Evolutionary conservation across 2,113 vertebrate species (phyloP), one percentile per base, ranked within the genome.

Genomic region (Potamarius usumacintae): DNA sequence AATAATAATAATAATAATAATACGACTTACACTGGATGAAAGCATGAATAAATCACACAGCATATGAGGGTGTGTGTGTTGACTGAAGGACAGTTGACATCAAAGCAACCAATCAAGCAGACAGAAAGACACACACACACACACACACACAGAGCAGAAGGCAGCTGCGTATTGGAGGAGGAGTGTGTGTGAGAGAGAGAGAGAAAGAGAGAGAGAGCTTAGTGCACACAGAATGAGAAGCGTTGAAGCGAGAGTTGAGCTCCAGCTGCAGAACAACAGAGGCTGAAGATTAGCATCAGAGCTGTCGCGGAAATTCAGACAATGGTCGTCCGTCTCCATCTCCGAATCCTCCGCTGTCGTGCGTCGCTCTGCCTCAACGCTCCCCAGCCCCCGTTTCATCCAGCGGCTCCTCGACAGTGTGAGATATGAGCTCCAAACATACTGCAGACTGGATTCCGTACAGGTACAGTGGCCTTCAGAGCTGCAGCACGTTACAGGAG

Each of bases 361-460:
- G 91, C 92, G 90, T 92, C 89, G 89, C 81, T 90, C 87, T 85
- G 92, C 91, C 86, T 91, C 93, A 93, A 92, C 93, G 57, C 86
- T 77, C 81, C 76, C 92, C 92, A 30, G 88, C 91, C 65, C 84
- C 22, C 84, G 20, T 58, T 62, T 76, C 57, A 89, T 86, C 88
- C 83, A 77, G 91, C 86, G 82, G n/a, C 90, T 88, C 86, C 87
- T 90, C 83, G 87, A 67, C 91, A 86, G 87, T 52, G 91, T 86
- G 92, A 96, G 95, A 95, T 90, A 99, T 99, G 97, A 98, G 96
- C 97, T 97, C 97, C 93, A 97, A 96, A 95, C 96, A 96, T 92
- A 97, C 96, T 92, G 97, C 97, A 92, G 97, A 99, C 96, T 99
- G 97, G 97, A 98, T 99, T 92, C 97, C 97, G 86, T 99, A 99